Base-by-base conservation (phyloP, 2,888 invertebrate species). In the Ephialtes manifestator region DNA sequence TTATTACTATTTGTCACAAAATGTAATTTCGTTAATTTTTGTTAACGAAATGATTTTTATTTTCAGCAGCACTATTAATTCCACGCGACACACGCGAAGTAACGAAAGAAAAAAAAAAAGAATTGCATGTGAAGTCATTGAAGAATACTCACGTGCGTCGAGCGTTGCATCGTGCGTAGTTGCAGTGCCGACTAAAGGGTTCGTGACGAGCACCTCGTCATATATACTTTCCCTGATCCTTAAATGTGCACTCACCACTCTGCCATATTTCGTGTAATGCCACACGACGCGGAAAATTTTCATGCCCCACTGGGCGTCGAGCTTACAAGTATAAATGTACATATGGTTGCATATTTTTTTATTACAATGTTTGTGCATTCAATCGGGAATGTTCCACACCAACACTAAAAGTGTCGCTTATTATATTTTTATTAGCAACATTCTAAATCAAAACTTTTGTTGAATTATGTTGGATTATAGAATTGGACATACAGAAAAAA, bases 171-270 rank as follows among this genome's bases (percentile, higher is more conserved):
- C 91, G 90, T 92, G 90, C 89, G 89, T 91, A 88, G 87, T 88
- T 86, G 88, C 89, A 88, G 88, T 89, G 88, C 88, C 89, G 91
- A 93, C 93, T 93, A 93, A 93, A 90, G 90, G 90, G 88, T 89
- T 89, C 88, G 81, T 89, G 86, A 87, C 89, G 87, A 84, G 82
- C 82, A 85, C 90, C 87, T 89, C 90, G 91, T 91, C 92, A 93
- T 93, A 92, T 93, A 93, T 93, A 93, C 93, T 92, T 93, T 92
- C 92, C 90, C 92, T 88, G 88, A 82, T 87, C 80, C 83, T 88
- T 83, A 84, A 84, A 86, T 79, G 78, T 88, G 81, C 83, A 82
- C 83, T 87, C 78, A 84, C 85, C 79, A 84, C 85, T 60, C 79
- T 65, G 76, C 81, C 35, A 83, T 74, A 83, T 85, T 88, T 81